Percentiles rank a stretch among this genome's conserved stretches.
phyloP scores from a whole-genome alignment of 2,888 invertebrate genomes.

The Nephrotoma guestfalica region DNA sequence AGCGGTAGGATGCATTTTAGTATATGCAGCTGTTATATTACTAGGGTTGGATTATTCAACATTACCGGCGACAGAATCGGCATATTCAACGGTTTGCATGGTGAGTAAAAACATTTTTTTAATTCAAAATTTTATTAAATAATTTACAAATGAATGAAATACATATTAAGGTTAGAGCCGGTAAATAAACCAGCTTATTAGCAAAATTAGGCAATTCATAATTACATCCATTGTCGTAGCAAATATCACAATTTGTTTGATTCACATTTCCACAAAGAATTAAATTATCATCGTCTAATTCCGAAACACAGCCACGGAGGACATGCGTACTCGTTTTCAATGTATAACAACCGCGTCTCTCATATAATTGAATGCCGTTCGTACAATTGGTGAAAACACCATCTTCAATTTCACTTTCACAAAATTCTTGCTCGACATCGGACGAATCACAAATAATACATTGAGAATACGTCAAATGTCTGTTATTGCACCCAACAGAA shows the following conservation, averaged over 20 bases:
- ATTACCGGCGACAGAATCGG: slow-evolving; percentile 47
- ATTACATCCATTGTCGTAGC: background rate
- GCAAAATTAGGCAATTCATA: background rate
- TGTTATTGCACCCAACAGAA: background rate
- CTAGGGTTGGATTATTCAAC: slow-evolving; percentile 75
- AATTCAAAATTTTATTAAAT: background rate
- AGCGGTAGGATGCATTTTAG: slow-evolving; percentile 75
- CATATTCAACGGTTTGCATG: slow-evolving; percentile 71
- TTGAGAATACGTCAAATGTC: background rate
- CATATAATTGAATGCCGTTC: background rate
- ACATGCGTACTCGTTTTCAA: background rate
- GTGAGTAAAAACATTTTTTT: slow-evolving; percentile 39
- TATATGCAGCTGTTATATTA: slow-evolving; percentile 78
- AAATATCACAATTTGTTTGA: background rate
- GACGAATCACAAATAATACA: background rate
- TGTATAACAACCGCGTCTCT: background rate
- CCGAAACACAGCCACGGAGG: background rate
- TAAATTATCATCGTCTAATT: background rate
- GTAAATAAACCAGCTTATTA: background rate
- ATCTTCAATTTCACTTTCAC: background rate
- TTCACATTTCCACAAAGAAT: background rate
- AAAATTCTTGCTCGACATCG: background rate
- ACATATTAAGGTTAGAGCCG: background rate
- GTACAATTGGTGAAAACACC: background rate
- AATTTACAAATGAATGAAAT: background rate